A percentile compares a stretch with the other conserved stretches of the same genome.
phyloP scores from a whole-genome alignment of 2,888 invertebrate genomes.

The Trissolcus japonicus region DNA sequence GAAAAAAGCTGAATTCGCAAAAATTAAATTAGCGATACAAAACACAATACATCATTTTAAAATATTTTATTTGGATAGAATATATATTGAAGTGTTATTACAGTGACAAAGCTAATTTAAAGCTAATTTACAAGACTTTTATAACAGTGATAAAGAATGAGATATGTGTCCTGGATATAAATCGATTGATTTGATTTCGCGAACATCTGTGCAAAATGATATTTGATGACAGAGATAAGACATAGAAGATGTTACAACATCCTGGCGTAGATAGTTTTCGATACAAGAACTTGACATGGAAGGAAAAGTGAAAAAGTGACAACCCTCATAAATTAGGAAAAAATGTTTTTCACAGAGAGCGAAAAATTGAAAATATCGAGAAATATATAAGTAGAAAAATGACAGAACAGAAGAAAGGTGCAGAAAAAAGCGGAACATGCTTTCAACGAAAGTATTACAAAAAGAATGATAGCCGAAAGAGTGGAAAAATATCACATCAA shows the following conservation, averaged over 20 bases:
- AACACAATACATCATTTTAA: not conserved
- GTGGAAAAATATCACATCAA: conserved; percentile 19
- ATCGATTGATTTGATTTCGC: conserved; percentile 38
- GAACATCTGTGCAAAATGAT: conserved; percentile 39
- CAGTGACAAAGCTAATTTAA: conserved; percentile 11
- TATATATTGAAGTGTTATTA: not conserved
- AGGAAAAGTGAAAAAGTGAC: conserved; percentile 46
- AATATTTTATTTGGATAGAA: not conserved
- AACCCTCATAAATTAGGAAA: conserved; percentile 35
- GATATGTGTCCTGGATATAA: conserved; percentile 24
- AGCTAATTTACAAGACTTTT: conserved; percentile 23
- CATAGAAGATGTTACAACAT: conserved; percentile 27
- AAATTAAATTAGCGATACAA: no score
- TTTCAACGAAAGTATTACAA: conserved; percentile 17
- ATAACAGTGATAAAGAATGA: conserved; percentile 26
- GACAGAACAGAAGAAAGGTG: conserved; percentile 13
- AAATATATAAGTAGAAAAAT: conserved; percentile 8
- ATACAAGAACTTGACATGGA: conserved; percentile 30
- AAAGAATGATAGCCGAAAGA: conserved; percentile 9
- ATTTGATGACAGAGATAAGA: conserved; percentile 40
- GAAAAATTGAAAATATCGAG: conserved; percentile 29
- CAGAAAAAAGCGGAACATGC: conserved; percentile 9
- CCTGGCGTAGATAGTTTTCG: conserved; percentile 33
- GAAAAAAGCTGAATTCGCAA: no score
- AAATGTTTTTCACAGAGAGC: conserved; percentile 24